These are phyloP conservation scores for Trichonephila clavata DNA, from an alignment of 1,140 invertebrate genomes.

Conservation along the genomic window DNA sequence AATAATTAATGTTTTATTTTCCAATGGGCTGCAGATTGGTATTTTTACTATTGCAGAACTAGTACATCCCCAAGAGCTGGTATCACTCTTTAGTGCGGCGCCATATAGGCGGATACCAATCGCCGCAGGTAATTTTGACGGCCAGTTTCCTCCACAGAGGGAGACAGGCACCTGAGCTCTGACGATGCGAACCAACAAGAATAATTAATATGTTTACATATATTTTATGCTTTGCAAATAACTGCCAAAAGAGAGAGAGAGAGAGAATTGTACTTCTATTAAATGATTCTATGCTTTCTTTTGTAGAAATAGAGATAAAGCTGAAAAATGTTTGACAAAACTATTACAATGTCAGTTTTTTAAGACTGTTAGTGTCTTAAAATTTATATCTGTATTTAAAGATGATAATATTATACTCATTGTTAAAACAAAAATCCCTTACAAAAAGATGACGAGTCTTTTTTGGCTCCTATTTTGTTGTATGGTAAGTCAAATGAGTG, in stretches of 20 bases:
- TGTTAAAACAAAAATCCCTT: constrained; percentile 35
- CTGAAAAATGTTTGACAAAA: background rate
- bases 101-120: too few species aligned
- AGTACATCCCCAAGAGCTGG: too few species aligned
- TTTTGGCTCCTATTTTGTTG: constrained; percentile 33
- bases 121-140: too few species aligned
- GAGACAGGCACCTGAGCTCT: too few species aligned
- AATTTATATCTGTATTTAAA: background rate
- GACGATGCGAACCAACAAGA: too few species aligned
- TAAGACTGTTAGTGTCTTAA: background rate
- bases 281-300: background rate
- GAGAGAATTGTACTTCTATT: background rate
- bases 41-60: too few species aligned
- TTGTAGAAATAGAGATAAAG: background rate
- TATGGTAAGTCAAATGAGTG: constrained; percentile 8
- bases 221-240: constrained; percentile 27
- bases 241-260: background rate
- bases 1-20: too few species aligned
- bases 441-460: background rate
- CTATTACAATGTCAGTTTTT: background rate
- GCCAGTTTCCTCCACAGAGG: too few species aligned
- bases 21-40: too few species aligned
- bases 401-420: background rate
- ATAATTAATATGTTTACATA: background rate
- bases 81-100: too few species aligned